Evolutionary conservation across 2,888 invertebrate species (phyloP), one percentile per base, ranked within the genome.

Genomic region (Zygogramma bicolorata): DNA sequence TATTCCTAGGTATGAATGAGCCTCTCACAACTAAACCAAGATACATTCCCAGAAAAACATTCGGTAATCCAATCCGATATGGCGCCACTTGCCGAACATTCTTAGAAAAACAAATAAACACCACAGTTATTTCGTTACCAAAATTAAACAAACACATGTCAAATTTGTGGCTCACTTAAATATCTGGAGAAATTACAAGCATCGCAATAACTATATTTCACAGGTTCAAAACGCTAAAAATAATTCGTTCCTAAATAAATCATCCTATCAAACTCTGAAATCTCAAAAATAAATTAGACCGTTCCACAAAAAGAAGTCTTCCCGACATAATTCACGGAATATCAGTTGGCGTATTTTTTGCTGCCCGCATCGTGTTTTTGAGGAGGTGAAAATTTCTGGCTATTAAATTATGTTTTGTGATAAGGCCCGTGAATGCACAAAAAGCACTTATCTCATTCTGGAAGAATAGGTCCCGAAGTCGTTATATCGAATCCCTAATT

Each of bases 401-500:
- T 78, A 77, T 77, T 76, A 77, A 77, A 77, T 77, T 75, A 77
- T 69, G 61, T 70, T 67, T 68, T 65, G 65, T 57, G 74, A 74
- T 74, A 75, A 76, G 77, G 71, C 71, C 77, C 15, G 49, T 63
- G 63, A 29, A 63, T 63, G 31, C 63, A 63, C 63, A 63, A 63
- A 63, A 63, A 63, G 80, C 82, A 83, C 83, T 84, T 84, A 84
- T 84, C 84, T 83, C 80, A 78, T 84, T 82, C 83, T 83, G 83
- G 83, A 81, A 84, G 83, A 84, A 82, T 83, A 80, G 81, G 77
- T 82, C 80, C 80, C 77, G 81, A 81, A 81, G 81, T 81, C 82
- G 81, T 83, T 83, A 83, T 79, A 75, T 78, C 77, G 78, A 79
- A 82, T 79, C 76, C 82, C 82, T 86, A 86, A 87, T 86, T 87